Evolutionary conservation across 2,113 vertebrate species (phyloP), one percentile per base, ranked within the genome.

Genomic region (Procavia capensis): DNA sequence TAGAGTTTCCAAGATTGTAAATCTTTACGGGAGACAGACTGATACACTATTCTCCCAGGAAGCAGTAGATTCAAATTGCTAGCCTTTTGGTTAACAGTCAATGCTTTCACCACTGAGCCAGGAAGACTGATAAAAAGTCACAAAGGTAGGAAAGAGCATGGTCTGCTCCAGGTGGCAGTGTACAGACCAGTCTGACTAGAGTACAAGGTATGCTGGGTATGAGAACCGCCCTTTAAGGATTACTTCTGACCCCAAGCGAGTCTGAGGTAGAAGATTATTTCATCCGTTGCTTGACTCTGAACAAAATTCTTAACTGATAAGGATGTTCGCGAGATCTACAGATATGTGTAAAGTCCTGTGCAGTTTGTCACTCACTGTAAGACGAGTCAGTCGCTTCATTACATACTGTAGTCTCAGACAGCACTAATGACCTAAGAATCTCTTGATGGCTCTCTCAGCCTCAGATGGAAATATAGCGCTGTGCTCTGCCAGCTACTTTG

Each of bases 101-200:
- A 16, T 54, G 50, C 50, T 54, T 54, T 54, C 13, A 54, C 50
- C 50, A 54, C 50, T 54, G 50, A 3, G 17, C 50, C 50, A 13
- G 90, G 57, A 92, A 31, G 54, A 29, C 3, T 19, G 31, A 41
- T 10, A 24, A 39, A 75, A 27, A 10, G 66, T 27, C 36, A 61
- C 9, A 31, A 66, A 31, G n/a, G 6, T 64, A 4, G 27, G 34
- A 63, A 68, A 39, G 41, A 45, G 3, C 0, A 1, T 0, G 6
- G 17, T 11, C 91, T 27, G 9, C 9, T 27, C 27, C 13, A 16
- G 11, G 39, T n/a, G 47, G 72, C 43, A 85, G 47, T 9, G 5
- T 0, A 0, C 0, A 34, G 29, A 27, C 20, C 20, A 47, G 59
- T n/a, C 41, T 1, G 2, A 8, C n/a, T 10, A 39, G 19, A n/a